A percentile compares a stretch with the other conserved stretches of the same genome.
Evolutionary conservation across 2,797 vertebrate genomes (phyloP).

Genomic region (Hemibagrus guttatus): DNA sequence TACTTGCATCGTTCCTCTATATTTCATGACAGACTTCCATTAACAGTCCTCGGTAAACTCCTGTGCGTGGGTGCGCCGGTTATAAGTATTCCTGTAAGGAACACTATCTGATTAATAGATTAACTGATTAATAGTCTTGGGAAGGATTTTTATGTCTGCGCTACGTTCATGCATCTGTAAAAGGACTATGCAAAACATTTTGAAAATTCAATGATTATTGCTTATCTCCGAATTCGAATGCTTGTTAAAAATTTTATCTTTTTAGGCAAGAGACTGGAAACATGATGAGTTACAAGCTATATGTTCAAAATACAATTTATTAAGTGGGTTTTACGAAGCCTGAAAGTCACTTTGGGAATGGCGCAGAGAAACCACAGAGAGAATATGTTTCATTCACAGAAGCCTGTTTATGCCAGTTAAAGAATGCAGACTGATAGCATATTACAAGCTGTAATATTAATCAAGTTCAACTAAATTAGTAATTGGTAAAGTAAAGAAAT

Average conservation of each 20-base stretch:
- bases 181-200: not conserved
- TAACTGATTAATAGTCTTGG: not conserved
- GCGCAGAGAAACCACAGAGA: too few relatives aligned
- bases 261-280: not conserved
- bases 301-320: not conserved
- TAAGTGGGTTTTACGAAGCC: not conserved
- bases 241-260: not conserved
- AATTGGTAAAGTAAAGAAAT: not conserved
- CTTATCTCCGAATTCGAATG: not conserved
- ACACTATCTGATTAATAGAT: conserved; percentile 13
- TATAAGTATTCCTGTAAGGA: conserved; percentile 40
- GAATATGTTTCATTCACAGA: not conserved
- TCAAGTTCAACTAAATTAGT: not conserved
- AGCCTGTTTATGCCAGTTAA: not conserved
- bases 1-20: conserved; percentile 19
- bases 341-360: not conserved
- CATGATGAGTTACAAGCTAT: not conserved
- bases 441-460: not conserved
- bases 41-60: conserved; percentile 41
- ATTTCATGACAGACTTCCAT: conserved; percentile 41
- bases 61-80: conserved; percentile 17
- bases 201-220: not conserved
- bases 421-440: not conserved
- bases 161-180: not conserved
- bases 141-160: not conserved